These are phyloP conservation scores for Desmodus rotundus DNA, from an alignment of 2,113 vertebrate genomes.

Conservation along the genomic window DNA sequence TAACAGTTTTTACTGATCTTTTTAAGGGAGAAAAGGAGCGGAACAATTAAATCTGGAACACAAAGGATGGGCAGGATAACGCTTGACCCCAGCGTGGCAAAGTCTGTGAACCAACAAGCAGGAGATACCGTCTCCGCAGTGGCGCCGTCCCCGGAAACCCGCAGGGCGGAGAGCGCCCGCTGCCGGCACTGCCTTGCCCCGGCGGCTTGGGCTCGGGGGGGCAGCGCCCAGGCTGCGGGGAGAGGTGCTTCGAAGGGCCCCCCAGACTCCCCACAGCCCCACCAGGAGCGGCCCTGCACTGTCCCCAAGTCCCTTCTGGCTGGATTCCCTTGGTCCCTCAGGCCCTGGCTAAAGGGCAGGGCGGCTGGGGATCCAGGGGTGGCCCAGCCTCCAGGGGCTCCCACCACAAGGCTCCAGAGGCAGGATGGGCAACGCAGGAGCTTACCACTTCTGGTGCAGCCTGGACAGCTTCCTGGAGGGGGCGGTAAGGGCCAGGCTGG, in stretches of 20 bases:
- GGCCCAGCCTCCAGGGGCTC: neutral
- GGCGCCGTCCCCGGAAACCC: conserved; percentile 69
- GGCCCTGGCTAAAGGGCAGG: neutral
- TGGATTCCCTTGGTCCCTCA: rapidly evolving
- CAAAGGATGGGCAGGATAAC: conserved; percentile 87
- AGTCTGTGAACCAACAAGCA: conserved; percentile 80
- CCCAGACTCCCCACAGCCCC: too few relatives aligned
- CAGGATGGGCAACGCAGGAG: neutral
- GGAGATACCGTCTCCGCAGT: conserved; percentile 79
- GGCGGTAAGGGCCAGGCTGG: rapidly evolving
- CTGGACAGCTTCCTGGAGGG: neutral
- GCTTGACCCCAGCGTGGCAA: conserved; percentile 85
- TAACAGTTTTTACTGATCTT: conserved; percentile 97
- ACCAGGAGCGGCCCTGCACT: neutral
- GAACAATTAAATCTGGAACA: conserved; percentile 94
- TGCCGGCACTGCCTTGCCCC: rapidly evolving
- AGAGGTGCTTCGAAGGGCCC: neutral
- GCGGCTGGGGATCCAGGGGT: rapidly evolving
- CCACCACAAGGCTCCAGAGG: neutral
- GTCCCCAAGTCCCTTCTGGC: neutral
- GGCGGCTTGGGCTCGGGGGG: rapidly evolving
- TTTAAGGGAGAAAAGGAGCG: conserved; percentile 89
- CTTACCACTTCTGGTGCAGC: neutral
- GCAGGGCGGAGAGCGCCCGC: neutral
- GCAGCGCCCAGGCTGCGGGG: neutral